A percentile compares a stretch with the other conserved stretches of the same genome.
These are phyloP conservation scores for Mixornis gularis DNA, from an alignment of 2,113 vertebrate genomes.

Conservation along the genomic window DNA sequence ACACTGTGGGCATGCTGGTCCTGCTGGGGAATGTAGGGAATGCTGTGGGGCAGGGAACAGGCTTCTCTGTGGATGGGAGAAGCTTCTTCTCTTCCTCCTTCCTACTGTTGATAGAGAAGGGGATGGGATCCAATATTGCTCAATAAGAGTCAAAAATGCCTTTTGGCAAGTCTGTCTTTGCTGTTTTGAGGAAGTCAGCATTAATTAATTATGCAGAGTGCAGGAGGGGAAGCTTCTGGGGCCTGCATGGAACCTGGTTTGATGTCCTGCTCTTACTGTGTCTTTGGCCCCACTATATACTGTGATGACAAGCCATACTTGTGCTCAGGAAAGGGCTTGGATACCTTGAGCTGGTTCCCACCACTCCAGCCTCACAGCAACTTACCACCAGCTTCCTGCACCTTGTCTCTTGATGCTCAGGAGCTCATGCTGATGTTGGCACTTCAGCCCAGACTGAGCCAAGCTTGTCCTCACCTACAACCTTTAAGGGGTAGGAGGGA, in stretches of 20 bases:
- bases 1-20: not conserved
- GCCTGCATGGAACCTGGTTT: not conserved
- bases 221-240: not conserved
- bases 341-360: not conserved
- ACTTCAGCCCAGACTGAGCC: not conserved
- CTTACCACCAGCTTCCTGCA: rapidly evolving
- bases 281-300: not conserved
- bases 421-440: not conserved
- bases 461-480: not conserved
- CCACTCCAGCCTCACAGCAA: not conserved
- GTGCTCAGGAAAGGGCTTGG: not conserved
- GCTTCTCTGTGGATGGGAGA: not conserved
- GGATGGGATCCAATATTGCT: not conserved
- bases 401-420: not conserved
- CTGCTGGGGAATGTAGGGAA: not conserved
- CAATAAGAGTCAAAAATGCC: not conserved
- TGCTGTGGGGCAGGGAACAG: not conserved
- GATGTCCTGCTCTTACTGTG: not conserved
- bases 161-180: not conserved
- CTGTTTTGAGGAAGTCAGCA: not conserved
- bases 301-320: not conserved
- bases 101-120: not conserved
- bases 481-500: not conserved
- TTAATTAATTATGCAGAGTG: not conserved
- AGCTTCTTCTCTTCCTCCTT: not conserved